phyloP scores from a whole-genome alignment of 1,140 invertebrate genomes.

The Leptestheria dahalacensis region DNA sequence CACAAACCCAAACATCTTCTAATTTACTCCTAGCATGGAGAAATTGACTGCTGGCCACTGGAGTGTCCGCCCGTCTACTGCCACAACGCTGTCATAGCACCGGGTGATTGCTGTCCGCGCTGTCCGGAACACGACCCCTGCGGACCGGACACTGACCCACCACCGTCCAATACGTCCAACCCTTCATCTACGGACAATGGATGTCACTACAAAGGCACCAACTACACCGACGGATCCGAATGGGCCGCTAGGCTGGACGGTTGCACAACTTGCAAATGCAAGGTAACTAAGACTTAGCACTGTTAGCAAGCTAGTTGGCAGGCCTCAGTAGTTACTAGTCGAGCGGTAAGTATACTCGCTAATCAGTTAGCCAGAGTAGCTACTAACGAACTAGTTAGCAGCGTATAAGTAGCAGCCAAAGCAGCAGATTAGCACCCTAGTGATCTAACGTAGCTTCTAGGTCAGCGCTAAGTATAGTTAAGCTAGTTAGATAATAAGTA shows the following conservation, averaged over 20 bases:
- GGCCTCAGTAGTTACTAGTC: too few relatives aligned
- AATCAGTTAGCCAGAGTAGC: too few relatives aligned
- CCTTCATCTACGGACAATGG: constrained; percentile 28
- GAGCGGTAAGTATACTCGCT: too few relatives aligned
- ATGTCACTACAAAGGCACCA: constrained; percentile 40
- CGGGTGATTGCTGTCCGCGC: constrained; percentile 52
- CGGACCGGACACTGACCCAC: constrained; percentile 10
- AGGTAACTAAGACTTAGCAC: constrained; percentile 43
- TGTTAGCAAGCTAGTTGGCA: too few relatives aligned
- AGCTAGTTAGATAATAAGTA: too few relatives aligned
- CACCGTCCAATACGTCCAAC: constrained; percentile 13
- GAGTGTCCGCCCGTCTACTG: constrained; percentile 60
- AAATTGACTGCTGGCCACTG: constrained; percentile 75
- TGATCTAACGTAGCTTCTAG: too few relatives aligned
- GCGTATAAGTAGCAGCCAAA: too few relatives aligned
- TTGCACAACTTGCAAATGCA: constrained; percentile 59
- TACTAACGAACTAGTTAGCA: too few relatives aligned
- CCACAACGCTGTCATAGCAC: constrained; percentile 42
- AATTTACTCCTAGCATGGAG: constrained; percentile 47
- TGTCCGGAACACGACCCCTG: constrained; percentile 43
- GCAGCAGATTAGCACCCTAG: too few relatives aligned
- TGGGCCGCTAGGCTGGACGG: constrained; percentile 45
- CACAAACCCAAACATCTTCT: background rate
- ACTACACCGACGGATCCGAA: constrained; percentile 42
- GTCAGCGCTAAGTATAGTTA: too few relatives aligned